These are phyloP conservation scores for Leptosomus discolor DNA, from an alignment of 2,113 vertebrate species.

Conservation along the genomic window DNA sequence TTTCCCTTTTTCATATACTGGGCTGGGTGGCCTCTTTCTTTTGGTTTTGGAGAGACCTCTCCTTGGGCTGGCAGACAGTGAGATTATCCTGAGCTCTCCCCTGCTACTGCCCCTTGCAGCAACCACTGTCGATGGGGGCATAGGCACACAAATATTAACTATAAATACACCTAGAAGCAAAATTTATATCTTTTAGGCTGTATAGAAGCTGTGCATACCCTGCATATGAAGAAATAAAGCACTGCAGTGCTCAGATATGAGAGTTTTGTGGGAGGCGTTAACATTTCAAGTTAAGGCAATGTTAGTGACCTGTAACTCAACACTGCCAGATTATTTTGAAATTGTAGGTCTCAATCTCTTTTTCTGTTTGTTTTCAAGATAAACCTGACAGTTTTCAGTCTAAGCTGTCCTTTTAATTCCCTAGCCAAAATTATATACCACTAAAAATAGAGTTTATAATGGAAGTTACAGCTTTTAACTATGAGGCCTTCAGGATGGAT, in stretches of 20 bases:
- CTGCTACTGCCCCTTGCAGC: accelerated
- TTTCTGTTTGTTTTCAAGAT: not conserved
- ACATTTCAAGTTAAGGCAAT: not conserved
- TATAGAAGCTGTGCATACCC: not conserved
- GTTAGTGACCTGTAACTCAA: not conserved
- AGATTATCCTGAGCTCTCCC: not conserved
- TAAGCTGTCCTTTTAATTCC: not conserved
- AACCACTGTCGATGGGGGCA: accelerated
- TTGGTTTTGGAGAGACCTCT: not conserved
- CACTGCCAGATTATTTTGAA: not conserved
- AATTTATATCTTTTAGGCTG: not conserved
- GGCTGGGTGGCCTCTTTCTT: not conserved
- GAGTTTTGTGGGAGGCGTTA: not conserved
- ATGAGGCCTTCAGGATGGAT: not conserved
- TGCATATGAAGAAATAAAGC: not conserved
- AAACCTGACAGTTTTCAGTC: not conserved
- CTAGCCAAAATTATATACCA: not conserved
- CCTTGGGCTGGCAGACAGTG: not conserved
- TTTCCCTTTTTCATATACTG: not conserved
- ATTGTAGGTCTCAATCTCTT: not conserved
- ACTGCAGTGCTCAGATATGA: not conserved
- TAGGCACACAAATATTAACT: accelerated
- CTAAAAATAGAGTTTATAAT: constrained; percentile 9
- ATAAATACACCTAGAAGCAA: not conserved
- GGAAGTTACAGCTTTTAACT: not conserved